These are phyloP conservation scores for Leptura quadrifasciata DNA, from an alignment of 2,888 invertebrate genomes.

Conservation along the genomic window DNA sequence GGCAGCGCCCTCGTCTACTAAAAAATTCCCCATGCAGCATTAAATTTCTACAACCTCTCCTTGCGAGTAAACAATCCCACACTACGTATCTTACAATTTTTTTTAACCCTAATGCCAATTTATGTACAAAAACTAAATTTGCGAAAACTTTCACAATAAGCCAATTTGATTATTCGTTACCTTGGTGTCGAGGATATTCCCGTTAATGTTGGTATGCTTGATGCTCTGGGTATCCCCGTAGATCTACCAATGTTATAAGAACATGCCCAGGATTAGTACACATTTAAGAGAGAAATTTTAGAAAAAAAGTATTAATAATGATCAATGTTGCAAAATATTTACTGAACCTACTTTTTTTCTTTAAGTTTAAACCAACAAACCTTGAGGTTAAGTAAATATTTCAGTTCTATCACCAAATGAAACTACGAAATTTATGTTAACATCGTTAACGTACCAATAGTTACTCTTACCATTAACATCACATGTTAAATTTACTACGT, in stretches of 20 bases:
- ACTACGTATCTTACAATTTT: constrained; percentile 14
- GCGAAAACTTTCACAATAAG: constrained; percentile 23
- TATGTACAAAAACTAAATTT: constrained; percentile 49
- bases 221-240: constrained; percentile 90
- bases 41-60: constrained; percentile 21
- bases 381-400: constrained; percentile 26
- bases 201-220: constrained; percentile 91
- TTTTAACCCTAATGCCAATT: constrained; percentile 7
- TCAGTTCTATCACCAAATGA: constrained; percentile 30
- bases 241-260: constrained; percentile 74
- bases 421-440: constrained; percentile 8
- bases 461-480: neutral
- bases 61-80: neutral
- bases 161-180: constrained; percentile 75
- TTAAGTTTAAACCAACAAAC: neutral
- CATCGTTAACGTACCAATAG: neutral
- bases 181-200: constrained; percentile 82
- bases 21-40: constrained; percentile 21
- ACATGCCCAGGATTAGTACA: constrained; percentile 66
- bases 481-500: constrained; percentile 14
- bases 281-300: constrained; percentile 25
- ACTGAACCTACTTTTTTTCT: neutral
- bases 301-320: constrained; percentile 5
- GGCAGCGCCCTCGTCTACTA: constrained; percentile 22
- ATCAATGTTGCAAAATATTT: constrained; percentile 8